A percentile compares a stretch with the other conserved stretches of the same genome.
phyloP scores from a whole-genome alignment of 2,113 vertebrate species.

The Oreochromis tanganicae region DNA sequence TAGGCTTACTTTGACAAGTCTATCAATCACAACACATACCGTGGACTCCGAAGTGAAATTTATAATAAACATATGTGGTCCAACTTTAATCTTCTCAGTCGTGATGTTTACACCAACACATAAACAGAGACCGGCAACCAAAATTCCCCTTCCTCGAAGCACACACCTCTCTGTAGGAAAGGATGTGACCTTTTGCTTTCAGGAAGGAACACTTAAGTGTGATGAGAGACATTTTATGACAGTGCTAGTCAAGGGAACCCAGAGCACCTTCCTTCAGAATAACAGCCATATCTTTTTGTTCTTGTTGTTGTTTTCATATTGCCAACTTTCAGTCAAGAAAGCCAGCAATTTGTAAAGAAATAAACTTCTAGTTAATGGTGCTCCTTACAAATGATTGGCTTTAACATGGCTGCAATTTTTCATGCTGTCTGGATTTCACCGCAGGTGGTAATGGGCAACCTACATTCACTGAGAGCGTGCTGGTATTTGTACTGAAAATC shows the following conservation, averaged over 20 bases:
- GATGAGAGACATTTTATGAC: constrained; percentile 41
- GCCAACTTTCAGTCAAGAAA: neutral
- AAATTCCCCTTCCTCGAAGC: neutral
- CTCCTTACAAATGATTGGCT: neutral
- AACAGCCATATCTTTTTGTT: neutral
- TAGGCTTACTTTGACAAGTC: neutral
- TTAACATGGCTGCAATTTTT: neutral
- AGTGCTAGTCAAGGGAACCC: neutral
- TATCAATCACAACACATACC: constrained; percentile 10
- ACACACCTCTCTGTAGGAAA: constrained; percentile 11
- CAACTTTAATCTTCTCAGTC: constrained; percentile 26
- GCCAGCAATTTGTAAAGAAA: neutral
- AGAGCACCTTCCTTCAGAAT: neutral
- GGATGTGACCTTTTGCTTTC: constrained; percentile 50
- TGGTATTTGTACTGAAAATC: neutral
- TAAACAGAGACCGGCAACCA: constrained; percentile 26
- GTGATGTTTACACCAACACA: constrained; percentile 18
- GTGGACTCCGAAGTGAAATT: neutral
- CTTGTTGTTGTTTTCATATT: neutral
- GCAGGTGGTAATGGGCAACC: neutral
- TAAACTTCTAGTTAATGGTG: neutral
- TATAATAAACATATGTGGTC: constrained; percentile 8
- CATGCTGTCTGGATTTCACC: neutral
- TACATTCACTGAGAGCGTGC: neutral
- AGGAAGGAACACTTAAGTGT: constrained; percentile 34